Conservation (phyloP, 2,113 vertebrate genomes). For the Podarcis cretensis region DNA sequence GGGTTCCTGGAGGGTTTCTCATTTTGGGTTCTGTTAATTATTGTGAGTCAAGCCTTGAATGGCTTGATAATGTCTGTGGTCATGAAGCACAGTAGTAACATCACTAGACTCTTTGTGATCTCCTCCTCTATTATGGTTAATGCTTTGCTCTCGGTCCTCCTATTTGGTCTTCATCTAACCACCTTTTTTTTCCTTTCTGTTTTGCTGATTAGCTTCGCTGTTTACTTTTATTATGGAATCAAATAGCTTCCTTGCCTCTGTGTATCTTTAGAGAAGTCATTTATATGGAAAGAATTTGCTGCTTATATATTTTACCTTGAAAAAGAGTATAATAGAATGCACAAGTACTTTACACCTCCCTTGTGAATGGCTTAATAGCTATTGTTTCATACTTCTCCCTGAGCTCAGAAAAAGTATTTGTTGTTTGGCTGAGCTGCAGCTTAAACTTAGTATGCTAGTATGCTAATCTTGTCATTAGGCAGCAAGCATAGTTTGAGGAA, state of each 20-base stretch:
- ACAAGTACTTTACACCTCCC: neutral
- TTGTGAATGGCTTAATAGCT: neutral
- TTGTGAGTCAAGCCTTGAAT: conserved; percentile 88
- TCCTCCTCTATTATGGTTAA: conserved; percentile 94
- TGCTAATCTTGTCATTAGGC: neutral
- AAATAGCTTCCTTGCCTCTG: conserved; percentile 37
- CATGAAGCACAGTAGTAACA: conserved; percentile 94
- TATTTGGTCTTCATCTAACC: conserved; percentile 88
- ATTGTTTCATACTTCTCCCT: neutral
- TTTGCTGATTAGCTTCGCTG: conserved; percentile 82
- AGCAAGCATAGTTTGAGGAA: neutral
- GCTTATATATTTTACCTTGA: neutral
- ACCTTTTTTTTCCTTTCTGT: conserved; percentile 83
- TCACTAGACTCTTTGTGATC: conserved; percentile 93
- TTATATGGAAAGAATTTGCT: neutral
- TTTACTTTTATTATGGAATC: conserved; percentile 87
- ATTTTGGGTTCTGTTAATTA: conserved; percentile 77
- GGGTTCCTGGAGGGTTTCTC: conserved; percentile 89
- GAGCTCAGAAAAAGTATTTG: neutral
- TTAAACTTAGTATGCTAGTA: too few species aligned
- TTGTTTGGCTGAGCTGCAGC: neutral
- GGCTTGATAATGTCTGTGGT: conserved; percentile 93
- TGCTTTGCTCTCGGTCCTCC: conserved; percentile 81
- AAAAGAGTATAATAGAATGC: neutral
- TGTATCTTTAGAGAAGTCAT: fast-evolving